Percentiles rank a stretch among this genome's conserved stretches.
Evolutionary conservation across 2,888 invertebrate genomes (phyloP).

Genomic region (Agrochola lychnidis): DNA sequence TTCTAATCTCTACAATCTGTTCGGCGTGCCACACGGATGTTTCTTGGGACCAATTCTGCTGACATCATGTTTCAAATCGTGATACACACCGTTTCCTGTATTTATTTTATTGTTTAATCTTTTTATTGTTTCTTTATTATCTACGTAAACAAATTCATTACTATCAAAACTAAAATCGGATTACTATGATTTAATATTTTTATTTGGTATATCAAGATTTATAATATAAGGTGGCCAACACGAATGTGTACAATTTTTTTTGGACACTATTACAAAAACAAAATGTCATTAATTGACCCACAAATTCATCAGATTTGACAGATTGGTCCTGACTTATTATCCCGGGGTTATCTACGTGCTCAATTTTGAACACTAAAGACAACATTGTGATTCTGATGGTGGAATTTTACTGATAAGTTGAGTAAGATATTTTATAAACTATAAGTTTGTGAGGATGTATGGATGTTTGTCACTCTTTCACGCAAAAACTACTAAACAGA

Average conservation of each 20-base stretch:
- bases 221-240: not conserved
- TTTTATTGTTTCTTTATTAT: not conserved
- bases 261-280: not conserved
- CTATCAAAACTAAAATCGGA: conserved; percentile 11
- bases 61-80: not conserved
- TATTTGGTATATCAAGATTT: not conserved
- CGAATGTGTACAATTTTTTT: not conserved
- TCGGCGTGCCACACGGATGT: conserved; percentile 7
- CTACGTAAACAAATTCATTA: not conserved
- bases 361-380: too few relatives aligned
- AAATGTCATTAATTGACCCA: too few relatives aligned
- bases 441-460: too few relatives aligned
- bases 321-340: too few relatives aligned
- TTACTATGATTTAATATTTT: conserved; percentile 5
- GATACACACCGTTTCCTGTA: not conserved
- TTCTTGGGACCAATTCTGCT: not conserved
- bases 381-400: too few relatives aligned
- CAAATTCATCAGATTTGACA: too few relatives aligned
- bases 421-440: too few relatives aligned
- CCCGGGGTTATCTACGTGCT: too few relatives aligned
- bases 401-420: too few relatives aligned
- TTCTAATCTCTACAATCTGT: not conserved
- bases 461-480: too few relatives aligned
- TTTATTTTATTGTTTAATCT: not conserved
- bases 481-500: too few relatives aligned